These are phyloP conservation scores for Apamea anceps DNA, from an alignment of 2,888 invertebrate genomes.

Conservation along the genomic window DNA sequence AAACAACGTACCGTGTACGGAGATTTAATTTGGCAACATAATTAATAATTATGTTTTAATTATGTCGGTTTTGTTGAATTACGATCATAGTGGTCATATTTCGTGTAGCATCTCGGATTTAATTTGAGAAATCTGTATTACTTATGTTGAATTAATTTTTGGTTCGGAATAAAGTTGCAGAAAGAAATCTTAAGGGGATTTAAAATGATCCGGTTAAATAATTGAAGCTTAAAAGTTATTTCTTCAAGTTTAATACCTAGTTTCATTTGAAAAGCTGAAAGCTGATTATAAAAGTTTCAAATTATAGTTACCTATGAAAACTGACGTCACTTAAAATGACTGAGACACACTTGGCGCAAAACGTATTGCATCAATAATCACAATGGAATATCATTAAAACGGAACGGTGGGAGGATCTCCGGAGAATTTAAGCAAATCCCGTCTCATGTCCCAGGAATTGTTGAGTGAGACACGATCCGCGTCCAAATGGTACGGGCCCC, in stretches of 20 bases:
- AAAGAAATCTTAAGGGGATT: conserved; percentile 6
- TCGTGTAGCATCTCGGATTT: conserved; percentile 49
- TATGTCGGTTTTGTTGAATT: conserved; percentile 55
- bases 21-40: conserved; percentile 78
- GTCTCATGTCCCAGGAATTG: conserved; percentile 52
- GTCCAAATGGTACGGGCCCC: conserved; percentile 68
- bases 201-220: conserved; percentile 7
- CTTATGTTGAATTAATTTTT: conserved; percentile 13
- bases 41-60: conserved; percentile 72
- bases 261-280: conserved; percentile 5
- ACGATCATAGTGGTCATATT: conserved; percentile 49
- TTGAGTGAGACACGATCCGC: conserved; percentile 62
- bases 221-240: neutral
- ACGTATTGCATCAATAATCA: conserved; percentile 56
- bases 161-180: neutral
- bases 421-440: conserved; percentile 68
- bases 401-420: conserved; percentile 53
- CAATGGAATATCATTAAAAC: conserved; percentile 64
- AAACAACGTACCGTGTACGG: conserved; percentile 74
- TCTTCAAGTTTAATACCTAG: conserved; percentile 6
- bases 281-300: neutral
- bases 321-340: neutral
- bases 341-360: conserved; percentile 20
- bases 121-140: conserved; percentile 33
- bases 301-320: conserved; percentile 2